A percentile compares a stretch with the other conserved stretches of the same genome.
These are phyloP conservation scores for Melieria omissa DNA, from an alignment of 2,888 invertebrate genomes.

Conservation along the genomic window DNA sequence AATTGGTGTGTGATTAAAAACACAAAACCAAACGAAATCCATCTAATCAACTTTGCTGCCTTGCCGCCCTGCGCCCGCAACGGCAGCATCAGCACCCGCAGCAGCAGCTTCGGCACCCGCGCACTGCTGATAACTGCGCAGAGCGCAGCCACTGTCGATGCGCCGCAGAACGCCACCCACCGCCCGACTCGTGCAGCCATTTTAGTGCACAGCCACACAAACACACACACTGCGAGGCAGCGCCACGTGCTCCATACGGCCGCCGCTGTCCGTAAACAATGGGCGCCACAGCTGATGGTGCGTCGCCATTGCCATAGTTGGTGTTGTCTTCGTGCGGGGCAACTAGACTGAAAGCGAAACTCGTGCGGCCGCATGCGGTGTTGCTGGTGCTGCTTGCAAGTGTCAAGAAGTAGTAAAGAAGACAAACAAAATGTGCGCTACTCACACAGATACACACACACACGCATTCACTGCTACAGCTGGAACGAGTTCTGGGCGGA, in stretches of 20 bases:
- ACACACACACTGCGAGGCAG: neutral
- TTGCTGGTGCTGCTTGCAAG: constrained; percentile 7
- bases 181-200: constrained; percentile 45
- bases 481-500: constrained; percentile 19
- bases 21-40: constrained; percentile 67
- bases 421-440: neutral
- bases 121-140: constrained; percentile 30
- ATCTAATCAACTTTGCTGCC: constrained; percentile 65
- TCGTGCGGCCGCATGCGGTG: neutral
- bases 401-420: neutral
- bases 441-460: neutral
- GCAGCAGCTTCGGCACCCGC: constrained; percentile 5
- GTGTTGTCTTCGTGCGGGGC: neutral
- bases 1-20: constrained; percentile 68
- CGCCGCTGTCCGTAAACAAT: neutral
- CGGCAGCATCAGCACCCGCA: constrained; percentile 29
- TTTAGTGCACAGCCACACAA: constrained; percentile 25
- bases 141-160: neutral
- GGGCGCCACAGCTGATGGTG: neutral
- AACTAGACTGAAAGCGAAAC: neutral
- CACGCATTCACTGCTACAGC: neutral
- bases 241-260: too few relatives aligned
- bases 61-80: constrained; percentile 18
- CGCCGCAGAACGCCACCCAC: constrained; percentile 41
- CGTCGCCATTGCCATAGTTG: constrained; percentile 9